Evolutionary conservation across 2,113 vertebrate species (phyloP).

Genomic region (Anguilla rostrata): DNA sequence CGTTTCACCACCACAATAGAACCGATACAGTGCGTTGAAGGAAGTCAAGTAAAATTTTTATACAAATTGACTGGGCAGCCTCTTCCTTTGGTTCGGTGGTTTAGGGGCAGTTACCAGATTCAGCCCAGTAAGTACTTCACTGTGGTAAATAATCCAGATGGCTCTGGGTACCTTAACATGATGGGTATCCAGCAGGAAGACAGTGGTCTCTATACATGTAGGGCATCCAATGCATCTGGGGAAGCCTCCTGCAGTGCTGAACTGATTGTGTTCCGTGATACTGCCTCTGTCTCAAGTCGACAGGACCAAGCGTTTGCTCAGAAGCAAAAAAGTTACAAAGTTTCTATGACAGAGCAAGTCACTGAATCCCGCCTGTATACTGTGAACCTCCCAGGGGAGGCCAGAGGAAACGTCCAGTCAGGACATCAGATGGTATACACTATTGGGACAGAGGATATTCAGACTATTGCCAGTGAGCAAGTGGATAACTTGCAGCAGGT

Average conservation of each 20-base stretch:
- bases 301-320: slow-evolving; percentile 46
- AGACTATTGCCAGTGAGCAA: slow-evolving; percentile 64
- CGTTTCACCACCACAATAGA: slow-evolving; percentile 71
- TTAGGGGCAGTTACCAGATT: slow-evolving; percentile 69
- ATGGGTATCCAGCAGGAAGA: slow-evolving; percentile 66
- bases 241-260: slow-evolving; percentile 72
- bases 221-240: slow-evolving; percentile 72
- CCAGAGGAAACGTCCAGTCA: slow-evolving; percentile 47
- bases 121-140: slow-evolving; percentile 54
- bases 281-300: slow-evolving; percentile 43
- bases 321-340: slow-evolving; percentile 53
- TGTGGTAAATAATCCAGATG: slow-evolving; percentile 67
- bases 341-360: slow-evolving; percentile 53
- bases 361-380: slow-evolving; percentile 54
- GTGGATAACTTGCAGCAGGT: slow-evolving; percentile 53
- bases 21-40: slow-evolving; percentile 67
- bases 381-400: slow-evolving; percentile 70
- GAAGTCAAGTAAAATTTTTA: slow-evolving; percentile 71
- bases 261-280: slow-evolving; percentile 64
- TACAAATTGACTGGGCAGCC: slow-evolving; percentile 74
- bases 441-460: slow-evolving; percentile 60
- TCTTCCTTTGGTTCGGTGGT: slow-evolving; percentile 75
- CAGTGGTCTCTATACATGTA: slow-evolving; percentile 74
- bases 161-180: slow-evolving; percentile 77
- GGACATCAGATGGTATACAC: slow-evolving; percentile 61